Base-by-base conservation (phyloP, 2,113 vertebrate species). In the Pseudopodoces humilis region DNA sequence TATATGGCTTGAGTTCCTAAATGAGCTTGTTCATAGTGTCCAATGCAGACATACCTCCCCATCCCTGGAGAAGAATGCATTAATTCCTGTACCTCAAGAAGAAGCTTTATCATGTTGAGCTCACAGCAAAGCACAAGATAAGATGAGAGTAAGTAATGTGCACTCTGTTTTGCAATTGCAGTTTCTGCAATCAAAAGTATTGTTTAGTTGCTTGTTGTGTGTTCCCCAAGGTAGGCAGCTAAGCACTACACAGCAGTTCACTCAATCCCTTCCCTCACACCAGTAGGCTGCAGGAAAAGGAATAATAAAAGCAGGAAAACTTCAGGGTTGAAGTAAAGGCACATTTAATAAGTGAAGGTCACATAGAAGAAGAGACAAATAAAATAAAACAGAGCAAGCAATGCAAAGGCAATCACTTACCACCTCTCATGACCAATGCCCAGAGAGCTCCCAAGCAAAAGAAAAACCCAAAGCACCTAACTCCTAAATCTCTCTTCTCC, bases 391-490 rank as follows among this genome's bases (percentile, higher is more conserved):
- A 37, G 55, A 86, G 15, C 25, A 87, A 78, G 16, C 4, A 21
- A 75, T n/a, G 10, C 17, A 63, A 95, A 88, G 17, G 13, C 15
- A 67, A 50, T 49, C 5, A 18, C 4, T 80, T 28, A 33, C 2
- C 16, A n/a, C 2, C 0, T 53, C 19, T 79, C 17, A 24, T 2
- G 2, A 63, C 3, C 2, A 33, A 50, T n/a, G 28, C 10, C 35
- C 37, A 67, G 14, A 1, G 28, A 65, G 13, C 4, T 87, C 37
- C 37, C 1, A 4, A 68, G 47, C 0, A 14, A 39, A 71, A 74
- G 24, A 37, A 49, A 47, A 64, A 2, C 4, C 5, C 21, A 28
- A 60, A 55, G 22, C 14, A 55, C 15, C 10, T 58, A 70, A 53
- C 9, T 14, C 30, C 23, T 76, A 56, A 64, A 85, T 44, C 5